Evolutionary conservation across 2,888 invertebrate genomes (phyloP), one percentile per base, ranked within the genome.

Genomic region (Leptarthrus brevirostris): DNA sequence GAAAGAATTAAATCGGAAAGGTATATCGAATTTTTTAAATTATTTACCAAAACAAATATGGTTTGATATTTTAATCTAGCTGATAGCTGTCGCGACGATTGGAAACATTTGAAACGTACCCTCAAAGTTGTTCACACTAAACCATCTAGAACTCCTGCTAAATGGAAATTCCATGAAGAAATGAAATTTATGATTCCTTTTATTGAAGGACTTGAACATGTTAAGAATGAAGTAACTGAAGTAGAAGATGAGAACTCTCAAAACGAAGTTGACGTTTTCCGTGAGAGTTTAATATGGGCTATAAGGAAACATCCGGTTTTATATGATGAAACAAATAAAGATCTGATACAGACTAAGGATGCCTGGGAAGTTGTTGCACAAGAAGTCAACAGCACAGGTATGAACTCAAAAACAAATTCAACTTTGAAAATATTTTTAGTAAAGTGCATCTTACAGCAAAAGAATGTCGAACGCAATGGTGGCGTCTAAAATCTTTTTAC

Each of bases 171-270:
- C 18, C 5, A 3, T 3, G 14, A 52, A n/a, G 8, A 5, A 52
- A 52, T 52, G 52, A 8, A 52, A 52, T 52, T 52, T 52, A 20
- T 52, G 20, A 6, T 52, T 10, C 52, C 52, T 8, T 52, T 52
- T 18, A 52, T 12, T 12, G 40, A 40, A 52, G 52, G 22, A 16
- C 3, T 52, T 18, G 52, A 52, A 52, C 8, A 18, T 20, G 18
- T 14, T 2, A 12, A 18, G 8, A 22, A 10, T 20, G 52, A 18
- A 52, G 8, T 4, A 3, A 12, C 8, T 18, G 18, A 18, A n/a
- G 18, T 22, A 52, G 22, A 2, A 10, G 20, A 52, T 20, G 52
- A 52, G 5, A 10, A 6, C 12, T 6, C 16, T 5, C 3, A 10
- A 3, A 52, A 52, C 12, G 52, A 52, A 52, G 12, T 16, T 18